Conservation (phyloP, 2,113 vertebrate genomes). For the Lethenteron reissneri region DNA sequence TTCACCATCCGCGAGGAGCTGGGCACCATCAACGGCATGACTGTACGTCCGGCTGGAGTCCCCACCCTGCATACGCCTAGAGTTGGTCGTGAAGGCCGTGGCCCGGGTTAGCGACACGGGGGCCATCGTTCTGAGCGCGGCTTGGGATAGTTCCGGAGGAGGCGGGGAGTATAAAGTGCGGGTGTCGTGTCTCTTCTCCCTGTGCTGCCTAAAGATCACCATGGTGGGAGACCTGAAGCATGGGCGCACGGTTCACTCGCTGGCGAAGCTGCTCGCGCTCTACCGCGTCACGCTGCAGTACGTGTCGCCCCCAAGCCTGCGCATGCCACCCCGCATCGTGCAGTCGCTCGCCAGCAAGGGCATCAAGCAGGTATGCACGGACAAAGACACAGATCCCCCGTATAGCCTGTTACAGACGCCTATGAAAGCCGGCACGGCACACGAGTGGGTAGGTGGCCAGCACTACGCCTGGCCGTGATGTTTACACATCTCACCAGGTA, state of each 20-base stretch:
- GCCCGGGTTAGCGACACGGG: too few relatives aligned
- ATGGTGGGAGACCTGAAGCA: conserved; percentile 97
- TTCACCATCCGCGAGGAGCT: conserved; percentile 94
- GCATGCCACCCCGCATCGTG: conserved; percentile 55
- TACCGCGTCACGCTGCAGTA: conserved; percentile 78
- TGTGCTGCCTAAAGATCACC: conserved; percentile 36
- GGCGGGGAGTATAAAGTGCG: too few relatives aligned
- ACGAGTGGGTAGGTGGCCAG: too few relatives aligned
- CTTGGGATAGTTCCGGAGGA: too few relatives aligned
- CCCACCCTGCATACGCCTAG: too few relatives aligned
- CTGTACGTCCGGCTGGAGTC: conserved; percentile 27
- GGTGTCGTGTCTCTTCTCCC: neutral
- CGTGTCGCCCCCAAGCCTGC: conserved; percentile 52
- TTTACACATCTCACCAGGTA: too few relatives aligned
- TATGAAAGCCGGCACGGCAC: too few relatives aligned
- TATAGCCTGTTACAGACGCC: too few relatives aligned
- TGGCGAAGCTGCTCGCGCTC: conserved; percentile 71
- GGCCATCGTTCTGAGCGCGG: too few relatives aligned
- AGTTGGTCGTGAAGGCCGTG: too few relatives aligned
- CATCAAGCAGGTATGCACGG: conserved; percentile 51
- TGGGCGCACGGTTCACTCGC: conserved; percentile 75
- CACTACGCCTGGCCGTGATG: too few relatives aligned
- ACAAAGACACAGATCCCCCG: fast-evolving
- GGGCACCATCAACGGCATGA: conserved; percentile 96
- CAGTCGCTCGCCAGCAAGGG: conserved; percentile 60